Base-by-base conservation (phyloP, 2,888 invertebrate genomes). In the Neelides folsomi region DNA sequence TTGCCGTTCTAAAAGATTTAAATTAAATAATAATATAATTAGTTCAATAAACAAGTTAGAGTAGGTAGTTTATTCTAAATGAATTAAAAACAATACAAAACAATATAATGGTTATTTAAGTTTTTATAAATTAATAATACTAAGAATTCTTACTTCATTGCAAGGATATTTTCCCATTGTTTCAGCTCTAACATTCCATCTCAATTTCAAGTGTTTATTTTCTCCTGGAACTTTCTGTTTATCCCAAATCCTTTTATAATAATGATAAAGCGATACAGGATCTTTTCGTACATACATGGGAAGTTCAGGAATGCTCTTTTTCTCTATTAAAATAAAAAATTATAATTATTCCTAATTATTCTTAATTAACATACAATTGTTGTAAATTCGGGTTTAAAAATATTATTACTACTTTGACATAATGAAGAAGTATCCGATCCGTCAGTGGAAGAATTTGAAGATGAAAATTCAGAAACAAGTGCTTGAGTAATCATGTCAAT, bases 241-340 rank as follows among this genome's bases (percentile, higher is more conserved):
- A 35, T 60, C 57, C 63, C 63, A 63, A 39, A 56, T 54, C 1
- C 49, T 47, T 56, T 62, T 63, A 53, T 63, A 63, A 50, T 54
- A 63, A 43, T 63, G 61, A 42, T 59, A 63, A 8, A 61, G 36
- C 2, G 59, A 51, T 13, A 63, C 63, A 6, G 63, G 63, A 47
- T 63, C 63, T 9, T 50, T 39, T 38, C 55, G 42, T 9, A 56
- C 53, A 43, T 43, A 5, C 7, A 7, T 5, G 7, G 27, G 27
- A 27, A 27, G 3, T 3, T 27, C 27, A 27, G 7, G 7, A 7
- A 3, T 27, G 3, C 7, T 27, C 27, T 27, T 27, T 27, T 27
- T 27, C 27, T 27, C 27, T 27, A 7, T 27, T 27, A 27, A 27
- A 27, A n/a, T n/a, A n/a, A n/a, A n/a, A n/a, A n/a, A n/a, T n/a